Conservation (phyloP, 1,140 invertebrate genomes). For the Solenopsis fugax region DNA sequence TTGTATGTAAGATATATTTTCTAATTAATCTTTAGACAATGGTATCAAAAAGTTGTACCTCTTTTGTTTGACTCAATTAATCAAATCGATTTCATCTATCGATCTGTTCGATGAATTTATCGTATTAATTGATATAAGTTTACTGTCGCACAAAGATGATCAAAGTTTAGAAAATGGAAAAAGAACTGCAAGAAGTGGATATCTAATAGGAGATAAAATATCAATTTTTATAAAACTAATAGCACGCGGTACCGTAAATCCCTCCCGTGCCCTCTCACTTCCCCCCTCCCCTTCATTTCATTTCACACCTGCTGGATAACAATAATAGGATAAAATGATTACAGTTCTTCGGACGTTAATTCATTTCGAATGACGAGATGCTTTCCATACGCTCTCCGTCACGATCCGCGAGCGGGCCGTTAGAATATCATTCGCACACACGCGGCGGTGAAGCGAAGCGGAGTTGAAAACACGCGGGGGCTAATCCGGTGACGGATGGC, state of each 20-base stretch:
- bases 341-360: slow-evolving; percentile 41
- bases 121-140: background rate
- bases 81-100: background rate
- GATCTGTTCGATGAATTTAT: background rate
- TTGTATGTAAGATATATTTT: background rate
- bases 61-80: background rate
- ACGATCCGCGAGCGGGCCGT: slow-evolving; percentile 65
- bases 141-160: background rate
- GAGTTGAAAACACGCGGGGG: slow-evolving; percentile 49
- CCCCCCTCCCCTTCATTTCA: background rate
- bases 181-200: background rate
- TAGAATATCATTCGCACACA: slow-evolving; percentile 56
- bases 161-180: too few relatives aligned
- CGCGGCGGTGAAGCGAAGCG: slow-evolving; percentile 6
- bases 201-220: background rate
- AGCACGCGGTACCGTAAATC: slow-evolving; percentile 38
- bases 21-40: background rate
- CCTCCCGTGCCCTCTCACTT: background rate
- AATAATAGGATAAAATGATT: slow-evolving; percentile 61
- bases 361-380: slow-evolving; percentile 48
- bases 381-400: slow-evolving; percentile 35
- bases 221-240: slow-evolving; percentile 6
- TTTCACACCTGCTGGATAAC: slow-evolving; percentile 54
- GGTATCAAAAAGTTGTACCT: background rate
- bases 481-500: slow-evolving; percentile 72